A percentile compares a stretch with the other conserved stretches of the same genome.
Evolutionary conservation across 2,888 invertebrate genomes (phyloP).

Genomic region (Drosophila leonis): DNA sequence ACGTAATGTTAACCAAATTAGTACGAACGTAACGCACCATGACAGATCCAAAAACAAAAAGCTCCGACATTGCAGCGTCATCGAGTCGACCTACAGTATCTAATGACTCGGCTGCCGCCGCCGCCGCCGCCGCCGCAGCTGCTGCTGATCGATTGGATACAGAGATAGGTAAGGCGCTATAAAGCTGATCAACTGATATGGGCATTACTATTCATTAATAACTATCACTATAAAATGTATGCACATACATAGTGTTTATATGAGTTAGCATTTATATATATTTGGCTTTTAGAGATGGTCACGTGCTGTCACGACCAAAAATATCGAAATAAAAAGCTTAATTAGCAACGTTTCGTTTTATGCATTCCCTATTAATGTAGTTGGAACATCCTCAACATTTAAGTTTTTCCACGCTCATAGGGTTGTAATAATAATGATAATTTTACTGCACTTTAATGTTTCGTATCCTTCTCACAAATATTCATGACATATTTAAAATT

Average conservation of each 20-base stretch:
- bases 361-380: not conserved
- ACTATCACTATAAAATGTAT: constrained; percentile 9
- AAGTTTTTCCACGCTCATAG: too few relatives aligned
- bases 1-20: constrained; percentile 37
- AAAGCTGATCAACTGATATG: constrained; percentile 7
- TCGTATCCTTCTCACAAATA: too few relatives aligned
- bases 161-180: constrained; percentile 23
- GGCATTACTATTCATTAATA: constrained; percentile 18
- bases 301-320: constrained; percentile 10
- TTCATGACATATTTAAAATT: not conserved
- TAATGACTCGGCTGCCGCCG: too few relatives aligned
- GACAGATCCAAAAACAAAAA: constrained; percentile 25
- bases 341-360: not conserved
- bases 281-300: constrained; percentile 10
- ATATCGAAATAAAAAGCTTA: not conserved
- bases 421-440: not conserved
- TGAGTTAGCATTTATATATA: constrained; percentile 2
- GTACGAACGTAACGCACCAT: constrained; percentile 37
- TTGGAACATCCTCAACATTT: not conserved
- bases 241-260: constrained; percentile 12
- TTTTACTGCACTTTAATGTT: too few relatives aligned
- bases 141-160: constrained; percentile 22
- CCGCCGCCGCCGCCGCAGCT: not conserved
- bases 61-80: constrained; percentile 11
- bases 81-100: not conserved